Conservation (phyloP, 1,140 invertebrate genomes). For the Cheumatopsyche charites region DNA sequence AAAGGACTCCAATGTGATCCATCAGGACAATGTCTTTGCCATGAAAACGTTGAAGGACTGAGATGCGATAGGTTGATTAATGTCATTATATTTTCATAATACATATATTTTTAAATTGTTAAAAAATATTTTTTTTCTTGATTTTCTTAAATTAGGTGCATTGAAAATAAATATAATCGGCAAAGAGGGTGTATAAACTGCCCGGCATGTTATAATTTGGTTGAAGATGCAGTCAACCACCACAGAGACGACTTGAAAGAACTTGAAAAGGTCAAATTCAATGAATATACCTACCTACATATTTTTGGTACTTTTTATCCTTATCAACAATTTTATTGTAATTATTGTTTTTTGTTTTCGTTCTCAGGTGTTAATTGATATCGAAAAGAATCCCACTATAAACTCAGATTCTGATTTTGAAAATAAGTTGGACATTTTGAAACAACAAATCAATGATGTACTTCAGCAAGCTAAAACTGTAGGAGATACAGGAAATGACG, state of each 20-base stretch:
- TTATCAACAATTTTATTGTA: background rate
- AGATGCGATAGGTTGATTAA: slow-evolving; percentile 74
- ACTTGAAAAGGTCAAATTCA: slow-evolving; percentile 65
- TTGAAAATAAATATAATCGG: slow-evolving; percentile 89
- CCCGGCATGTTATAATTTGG: slow-evolving; percentile 91
- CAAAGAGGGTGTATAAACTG: slow-evolving; percentile 88
- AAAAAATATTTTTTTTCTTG: background rate
- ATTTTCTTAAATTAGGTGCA: slow-evolving; percentile 66
- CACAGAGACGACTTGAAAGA: slow-evolving; percentile 79
- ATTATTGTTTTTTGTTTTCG: background rate
- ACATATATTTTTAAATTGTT: no score
- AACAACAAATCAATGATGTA: slow-evolving; percentile 73
- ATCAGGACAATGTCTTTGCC: slow-evolving; percentile 86
- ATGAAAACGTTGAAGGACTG: slow-evolving; percentile 88
- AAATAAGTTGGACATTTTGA: slow-evolving; percentile 72
- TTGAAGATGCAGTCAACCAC: slow-evolving; percentile 83
- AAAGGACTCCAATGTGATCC: slow-evolving; percentile 82
- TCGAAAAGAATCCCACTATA: slow-evolving; percentile 78
- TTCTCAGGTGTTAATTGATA: slow-evolving; percentile 53
- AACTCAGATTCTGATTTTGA: slow-evolving; percentile 87
- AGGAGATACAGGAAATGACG: slow-evolving; percentile 67
- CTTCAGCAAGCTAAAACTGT: slow-evolving; percentile 67
- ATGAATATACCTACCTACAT: background rate
- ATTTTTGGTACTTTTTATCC: background rate
- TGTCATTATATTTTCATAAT: no score